phyloP scores from a whole-genome alignment of 2,113 vertebrate species.

The Puntigrus tetrazona region DNA sequence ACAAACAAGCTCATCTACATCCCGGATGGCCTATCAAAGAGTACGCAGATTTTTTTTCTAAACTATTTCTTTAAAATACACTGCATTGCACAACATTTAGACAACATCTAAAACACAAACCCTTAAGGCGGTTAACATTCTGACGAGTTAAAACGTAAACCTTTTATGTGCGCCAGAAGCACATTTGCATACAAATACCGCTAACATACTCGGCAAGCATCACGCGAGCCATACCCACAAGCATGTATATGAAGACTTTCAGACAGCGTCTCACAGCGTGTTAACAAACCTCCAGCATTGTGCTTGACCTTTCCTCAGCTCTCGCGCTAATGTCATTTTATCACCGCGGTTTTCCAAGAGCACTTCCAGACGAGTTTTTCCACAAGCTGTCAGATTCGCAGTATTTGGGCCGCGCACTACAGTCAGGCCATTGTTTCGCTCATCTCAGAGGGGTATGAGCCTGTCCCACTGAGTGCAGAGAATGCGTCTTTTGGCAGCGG shows the following conservation, averaged over 20 bases:
- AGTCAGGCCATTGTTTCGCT: conserved; percentile 23
- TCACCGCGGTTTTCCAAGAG: conserved; percentile 24
- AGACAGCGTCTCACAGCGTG: neutral
- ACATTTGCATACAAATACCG: neutral
- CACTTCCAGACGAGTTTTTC: conserved; percentile 26
- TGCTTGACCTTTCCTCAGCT: conserved; percentile 28
- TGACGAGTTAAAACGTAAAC: neutral
- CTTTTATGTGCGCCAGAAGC: neutral
- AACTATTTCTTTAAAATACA: neutral
- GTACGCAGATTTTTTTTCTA: too few relatives aligned
- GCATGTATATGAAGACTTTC: neutral
- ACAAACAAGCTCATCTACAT: neutral
- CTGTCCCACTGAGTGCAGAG: conserved; percentile 24
- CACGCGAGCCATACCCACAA: neutral
- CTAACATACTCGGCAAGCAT: neutral
- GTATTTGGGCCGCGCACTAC: neutral
- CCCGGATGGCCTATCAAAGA: neutral
- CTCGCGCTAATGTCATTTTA: conserved; percentile 22
- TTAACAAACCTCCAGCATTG: conserved; percentile 27
- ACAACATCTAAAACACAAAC: neutral
- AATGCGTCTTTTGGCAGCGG: conserved; percentile 44
- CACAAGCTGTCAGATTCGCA: conserved; percentile 20
- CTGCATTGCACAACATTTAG: neutral
- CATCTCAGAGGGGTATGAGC: neutral
- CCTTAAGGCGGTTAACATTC: neutral